A percentile compares a stretch with the other conserved stretches of the same genome.
Evolutionary conservation across 1,140 invertebrate genomes (phyloP).

Genomic region (Drosophila ananassae): DNA sequence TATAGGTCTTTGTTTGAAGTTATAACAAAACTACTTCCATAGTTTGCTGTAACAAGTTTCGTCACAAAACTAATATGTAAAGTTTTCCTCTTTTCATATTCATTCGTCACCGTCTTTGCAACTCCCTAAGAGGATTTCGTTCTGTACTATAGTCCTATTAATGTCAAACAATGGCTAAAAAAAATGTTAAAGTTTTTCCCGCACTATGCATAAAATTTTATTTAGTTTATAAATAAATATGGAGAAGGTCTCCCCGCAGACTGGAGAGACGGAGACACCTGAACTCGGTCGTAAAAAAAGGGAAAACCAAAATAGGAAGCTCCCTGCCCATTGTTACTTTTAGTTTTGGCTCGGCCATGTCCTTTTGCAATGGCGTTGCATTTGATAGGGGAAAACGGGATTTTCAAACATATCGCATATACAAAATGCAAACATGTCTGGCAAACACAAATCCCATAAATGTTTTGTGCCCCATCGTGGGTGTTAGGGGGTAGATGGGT

Average conservation of each 20-base stretch:
- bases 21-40: neutral
- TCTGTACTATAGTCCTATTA: neutral
- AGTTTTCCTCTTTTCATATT: too few relatives aligned
- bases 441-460: constrained; percentile 82
- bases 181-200: neutral
- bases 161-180: neutral
- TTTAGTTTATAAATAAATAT: neutral
- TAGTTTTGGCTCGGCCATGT: constrained; percentile 7
- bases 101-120: neutral
- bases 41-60: neutral
- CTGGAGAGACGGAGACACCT: neutral
- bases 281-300: constrained; percentile 1
- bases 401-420: constrained; percentile 82
- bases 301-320: neutral
- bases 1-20: too few relatives aligned
- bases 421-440: constrained; percentile 82
- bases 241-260: neutral
- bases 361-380: constrained; percentile 39
- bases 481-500: neutral
- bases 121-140: neutral
- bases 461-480: constrained; percentile 53
- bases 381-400: constrained; percentile 69
- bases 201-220: neutral
- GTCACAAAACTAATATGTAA: neutral
- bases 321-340: neutral